A percentile compares a stretch with the other conserved stretches of the same genome.
These are phyloP conservation scores for Chlorodrepanis virens DNA, from an alignment of 2,113 vertebrate species.

Conservation along the genomic window DNA sequence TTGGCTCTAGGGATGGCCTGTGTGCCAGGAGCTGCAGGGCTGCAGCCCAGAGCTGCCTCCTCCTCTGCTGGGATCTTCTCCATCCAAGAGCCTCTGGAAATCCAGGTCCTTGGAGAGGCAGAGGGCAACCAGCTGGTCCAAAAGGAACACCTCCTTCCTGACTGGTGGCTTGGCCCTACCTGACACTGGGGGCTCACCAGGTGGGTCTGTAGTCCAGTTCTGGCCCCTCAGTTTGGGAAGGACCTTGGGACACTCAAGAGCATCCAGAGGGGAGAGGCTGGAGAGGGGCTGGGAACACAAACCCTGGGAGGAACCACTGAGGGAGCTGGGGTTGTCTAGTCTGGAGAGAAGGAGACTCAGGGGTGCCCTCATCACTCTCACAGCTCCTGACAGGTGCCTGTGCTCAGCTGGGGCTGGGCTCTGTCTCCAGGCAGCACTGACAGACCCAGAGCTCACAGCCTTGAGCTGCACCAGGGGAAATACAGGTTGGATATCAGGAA, in stretches of 20 bases:
- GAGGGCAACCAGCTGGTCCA: neutral
- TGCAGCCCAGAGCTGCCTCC: neutral
- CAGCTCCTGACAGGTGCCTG: too few species aligned
- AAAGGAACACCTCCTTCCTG: rapidly evolving
- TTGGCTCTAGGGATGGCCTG: neutral
- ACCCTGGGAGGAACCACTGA: too few species aligned
- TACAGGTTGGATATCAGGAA: too few species aligned
- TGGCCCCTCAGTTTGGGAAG: neutral
- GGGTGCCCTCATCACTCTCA: too few species aligned
- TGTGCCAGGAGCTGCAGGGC: neutral
- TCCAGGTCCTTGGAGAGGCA: neutral
- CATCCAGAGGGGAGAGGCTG: too few species aligned
- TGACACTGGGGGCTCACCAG: rapidly evolving
- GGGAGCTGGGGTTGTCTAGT: too few species aligned
- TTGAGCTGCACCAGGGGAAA: too few species aligned
- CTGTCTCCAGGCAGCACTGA: too few species aligned
- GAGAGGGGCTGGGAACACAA: too few species aligned
- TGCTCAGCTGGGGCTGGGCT: too few species aligned
- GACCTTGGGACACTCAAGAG: rapidly evolving
- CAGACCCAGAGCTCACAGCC: too few species aligned
- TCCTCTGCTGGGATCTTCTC: neutral
- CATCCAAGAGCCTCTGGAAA: rapidly evolving
- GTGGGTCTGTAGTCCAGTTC: neutral
- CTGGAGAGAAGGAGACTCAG: too few species aligned
- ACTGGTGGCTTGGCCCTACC: neutral